Base-by-base conservation (phyloP, 1,140 invertebrate species). In the Papilio xuthus region DNA sequence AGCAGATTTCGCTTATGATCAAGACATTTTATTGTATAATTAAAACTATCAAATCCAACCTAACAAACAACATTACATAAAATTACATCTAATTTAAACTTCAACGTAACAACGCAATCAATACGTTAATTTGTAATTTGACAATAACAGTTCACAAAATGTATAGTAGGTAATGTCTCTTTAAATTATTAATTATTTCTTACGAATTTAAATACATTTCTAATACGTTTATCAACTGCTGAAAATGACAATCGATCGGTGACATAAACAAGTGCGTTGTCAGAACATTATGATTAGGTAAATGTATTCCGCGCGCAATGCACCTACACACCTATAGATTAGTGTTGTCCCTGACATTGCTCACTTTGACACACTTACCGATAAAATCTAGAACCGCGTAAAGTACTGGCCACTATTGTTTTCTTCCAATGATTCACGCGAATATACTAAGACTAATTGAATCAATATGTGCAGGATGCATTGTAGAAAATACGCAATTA, bases 311-410 rank as follows among this genome's bases (percentile, higher is more conserved):
- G 56, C 56, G 77, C 41, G 63, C 32, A 70, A 20, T 53, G 67
- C n/a, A 9, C 50, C 9, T 56, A 23, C 44, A 47, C 15, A 60
- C 23, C 9, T 60, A 26, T 60, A 26, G n/a, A n/a, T 26, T 60
- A n/a, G 13, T 67, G 56, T 18, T 50, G 47, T 23, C 60, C 60
- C 26, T 67, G 60, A 67, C 60, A 67, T 67, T 67, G 60, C 60
- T 28, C 60, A 26, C 60, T 67, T 67, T 67, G 60, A 28, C 60
- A 67, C 60, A 67, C 26, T 67, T 67, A 63, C 26, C 60, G 26
- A 67, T 67, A 67, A 67, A 12, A 12, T 18, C 60, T 67, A 53
- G 18, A 18, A 47, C 44, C 18, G 56, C 4, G 10, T 10, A 50
- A 8, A 32, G 37, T 32, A 37, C 18, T 12, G 10, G 26, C 13